Evolutionary conservation across 1,140 invertebrate genomes (phyloP).

Genomic region (Drosophila leontia): DNA sequence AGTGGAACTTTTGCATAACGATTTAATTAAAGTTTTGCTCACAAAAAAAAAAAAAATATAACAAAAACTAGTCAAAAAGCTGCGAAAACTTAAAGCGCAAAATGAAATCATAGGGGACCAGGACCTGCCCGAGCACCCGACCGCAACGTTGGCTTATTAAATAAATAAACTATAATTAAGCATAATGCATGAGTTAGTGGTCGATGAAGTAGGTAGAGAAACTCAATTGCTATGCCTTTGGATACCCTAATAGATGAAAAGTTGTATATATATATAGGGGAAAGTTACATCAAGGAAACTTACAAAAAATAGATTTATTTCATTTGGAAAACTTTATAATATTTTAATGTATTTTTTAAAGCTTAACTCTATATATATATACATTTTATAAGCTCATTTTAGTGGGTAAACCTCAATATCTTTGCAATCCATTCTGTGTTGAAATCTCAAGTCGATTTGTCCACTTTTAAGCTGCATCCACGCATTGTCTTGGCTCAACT

Average conservation of each 20-base stretch:
- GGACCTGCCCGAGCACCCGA: slow-evolving; percentile 7
- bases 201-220: slow-evolving; percentile 18
- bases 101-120: slow-evolving; percentile 45
- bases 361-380: no score
- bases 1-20: slow-evolving; percentile 79
- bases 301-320: not conserved
- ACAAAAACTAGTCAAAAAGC: slow-evolving; percentile 47
- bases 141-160: slow-evolving; percentile 63
- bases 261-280: not conserved
- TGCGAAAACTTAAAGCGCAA: slow-evolving; percentile 73
- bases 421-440: slow-evolving; percentile 1
- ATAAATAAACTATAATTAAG: slow-evolving; percentile 75
- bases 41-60: no score
- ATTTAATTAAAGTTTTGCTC: slow-evolving; percentile 73
- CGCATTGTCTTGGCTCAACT: slow-evolving; percentile 50
- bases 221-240: slow-evolving; percentile 24
- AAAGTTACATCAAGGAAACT: not conserved
- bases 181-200: slow-evolving; percentile 32
- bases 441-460: slow-evolving; percentile 25
- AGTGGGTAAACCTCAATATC: not conserved
- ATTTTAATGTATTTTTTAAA: no score
- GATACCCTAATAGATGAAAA: slow-evolving; percentile 1
- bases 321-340: not conserved
- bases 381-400: not conserved
- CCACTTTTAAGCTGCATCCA: slow-evolving; percentile 33